Percentiles rank a stretch among this genome's conserved stretches.
These are phyloP conservation scores for Stenolophus ochropezus DNA, from an alignment of 2,888 invertebrate species.

Conservation along the genomic window DNA sequence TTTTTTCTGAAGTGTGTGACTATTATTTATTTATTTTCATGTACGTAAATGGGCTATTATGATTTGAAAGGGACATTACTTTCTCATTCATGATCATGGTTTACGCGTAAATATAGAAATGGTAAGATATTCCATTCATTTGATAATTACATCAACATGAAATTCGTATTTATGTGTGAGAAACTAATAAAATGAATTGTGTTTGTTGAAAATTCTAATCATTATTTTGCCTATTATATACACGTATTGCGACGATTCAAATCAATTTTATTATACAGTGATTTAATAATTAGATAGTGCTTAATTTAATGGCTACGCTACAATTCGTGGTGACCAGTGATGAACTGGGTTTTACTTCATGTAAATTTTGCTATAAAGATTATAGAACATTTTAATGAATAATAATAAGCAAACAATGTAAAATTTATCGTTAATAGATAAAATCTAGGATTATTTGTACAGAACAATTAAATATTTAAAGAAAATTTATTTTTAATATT, in stretches of 20 bases:
- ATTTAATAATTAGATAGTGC: neutral
- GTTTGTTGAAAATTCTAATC: neutral
- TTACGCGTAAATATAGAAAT: neutral
- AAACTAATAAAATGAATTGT: neutral
- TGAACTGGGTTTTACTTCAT: too few species aligned
- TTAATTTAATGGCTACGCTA: too few species aligned
- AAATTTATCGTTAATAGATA: too few species aligned
- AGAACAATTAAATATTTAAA: too few species aligned
- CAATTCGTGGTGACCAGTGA: too few species aligned
- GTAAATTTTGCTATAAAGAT: too few species aligned
- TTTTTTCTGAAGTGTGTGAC: slow-evolving; percentile 33
- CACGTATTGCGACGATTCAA: neutral
- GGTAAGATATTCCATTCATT: neutral
- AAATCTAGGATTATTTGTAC: too few species aligned
- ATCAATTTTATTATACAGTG: neutral
- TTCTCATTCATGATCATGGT: slow-evolving; percentile 13
- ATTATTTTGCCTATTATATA: neutral
- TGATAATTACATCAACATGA: neutral
- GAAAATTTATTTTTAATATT: too few species aligned
- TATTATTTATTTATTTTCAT: slow-evolving; percentile 31
- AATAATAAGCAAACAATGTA: too few species aligned
- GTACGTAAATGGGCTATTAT: slow-evolving; percentile 25
- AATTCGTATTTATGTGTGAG: neutral
- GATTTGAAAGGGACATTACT: slow-evolving; percentile 29
- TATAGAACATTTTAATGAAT: too few species aligned